Evolutionary conservation across 2,797 vertebrate genomes (phyloP).

Genomic region (Clarias platycephalus): DNA sequence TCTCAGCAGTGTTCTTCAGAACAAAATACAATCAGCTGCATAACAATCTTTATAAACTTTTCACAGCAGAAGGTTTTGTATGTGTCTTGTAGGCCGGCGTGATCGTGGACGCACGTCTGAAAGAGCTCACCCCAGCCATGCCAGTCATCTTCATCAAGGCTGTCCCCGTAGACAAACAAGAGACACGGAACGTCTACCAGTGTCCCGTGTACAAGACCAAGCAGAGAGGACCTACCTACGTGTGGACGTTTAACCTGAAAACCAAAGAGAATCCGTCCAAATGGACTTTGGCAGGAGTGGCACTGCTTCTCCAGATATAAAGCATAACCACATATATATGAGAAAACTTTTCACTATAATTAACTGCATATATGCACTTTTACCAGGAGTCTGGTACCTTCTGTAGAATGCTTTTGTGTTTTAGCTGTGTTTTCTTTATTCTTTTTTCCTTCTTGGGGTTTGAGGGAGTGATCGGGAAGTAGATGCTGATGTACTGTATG

Average conservation of each 20-base stretch:
- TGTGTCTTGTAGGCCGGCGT: constrained; percentile 73
- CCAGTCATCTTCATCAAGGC: constrained; percentile 90
- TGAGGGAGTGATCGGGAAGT: neutral
- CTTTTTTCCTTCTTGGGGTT: neutral
- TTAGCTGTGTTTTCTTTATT: too few relatives aligned
- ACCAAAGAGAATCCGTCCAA: constrained; percentile 88
- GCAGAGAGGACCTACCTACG: constrained; percentile 87
- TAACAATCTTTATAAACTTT: neutral
- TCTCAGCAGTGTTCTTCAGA: neutral
- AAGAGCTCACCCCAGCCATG: constrained; percentile 86
- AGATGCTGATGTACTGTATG: neutral
- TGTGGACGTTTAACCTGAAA: constrained; percentile 94
- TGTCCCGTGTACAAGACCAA: constrained; percentile 92
- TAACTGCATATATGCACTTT: constrained; percentile 21
- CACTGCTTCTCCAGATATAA: constrained; percentile 85
- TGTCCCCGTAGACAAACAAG: constrained; percentile 84
- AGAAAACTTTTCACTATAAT: neutral
- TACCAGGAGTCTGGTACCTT: neutral
- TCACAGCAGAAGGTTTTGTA: neutral
- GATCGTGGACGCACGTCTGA: constrained; percentile 82
- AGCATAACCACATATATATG: neutral
- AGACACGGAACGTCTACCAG: constrained; percentile 75
- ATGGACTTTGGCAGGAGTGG: constrained; percentile 91
- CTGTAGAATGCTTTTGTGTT: neutral
- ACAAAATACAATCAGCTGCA: neutral